These are phyloP conservation scores for Parelbella ahira DNA, from an alignment of 2,888 invertebrate genomes.

Conservation along the genomic window DNA sequence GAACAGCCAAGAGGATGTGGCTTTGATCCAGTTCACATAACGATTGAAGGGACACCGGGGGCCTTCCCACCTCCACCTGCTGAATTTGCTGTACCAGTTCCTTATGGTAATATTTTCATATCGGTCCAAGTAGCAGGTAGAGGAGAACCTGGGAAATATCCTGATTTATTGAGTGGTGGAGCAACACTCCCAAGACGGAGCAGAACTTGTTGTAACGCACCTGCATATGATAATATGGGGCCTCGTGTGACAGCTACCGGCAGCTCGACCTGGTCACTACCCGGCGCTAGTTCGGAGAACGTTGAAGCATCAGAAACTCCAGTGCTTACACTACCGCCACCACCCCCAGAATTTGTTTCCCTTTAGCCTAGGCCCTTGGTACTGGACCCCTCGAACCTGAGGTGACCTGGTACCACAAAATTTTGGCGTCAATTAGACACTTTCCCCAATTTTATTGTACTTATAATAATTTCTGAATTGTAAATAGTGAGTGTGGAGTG, in stretches of 20 bases:
- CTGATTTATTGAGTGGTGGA: constrained; percentile 84
- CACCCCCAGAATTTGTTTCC: constrained; percentile 77
- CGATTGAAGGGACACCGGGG: constrained; percentile 79
- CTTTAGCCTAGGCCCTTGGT: constrained; percentile 76
- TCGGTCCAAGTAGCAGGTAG: constrained; percentile 87
- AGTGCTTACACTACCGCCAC: constrained; percentile 75
- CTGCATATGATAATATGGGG: constrained; percentile 95
- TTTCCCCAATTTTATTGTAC: constrained; percentile 57
- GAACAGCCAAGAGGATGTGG: constrained; percentile 64
- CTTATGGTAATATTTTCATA: constrained; percentile 89
- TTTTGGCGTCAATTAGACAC: constrained; percentile 73
- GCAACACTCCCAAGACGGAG: constrained; percentile 74
- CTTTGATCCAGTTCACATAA: constrained; percentile 83
- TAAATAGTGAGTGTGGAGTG: constrained; percentile 67
- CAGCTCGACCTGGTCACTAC: constrained; percentile 90
- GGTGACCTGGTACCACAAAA: constrained; percentile 72
- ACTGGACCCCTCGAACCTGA: constrained; percentile 67
- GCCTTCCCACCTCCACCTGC: constrained; percentile 77
- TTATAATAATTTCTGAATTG: constrained; percentile 57
- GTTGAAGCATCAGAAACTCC: constrained; percentile 63
- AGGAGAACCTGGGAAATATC: constrained; percentile 80
- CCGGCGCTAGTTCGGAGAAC: constrained; percentile 76
- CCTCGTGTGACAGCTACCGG: constrained; percentile 93
- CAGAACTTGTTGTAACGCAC: constrained; percentile 73
- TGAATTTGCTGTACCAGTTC: constrained; percentile 76